Evolutionary conservation across 2,113 vertebrate species (phyloP).

Genomic region (Megalops atlanticus): DNA sequence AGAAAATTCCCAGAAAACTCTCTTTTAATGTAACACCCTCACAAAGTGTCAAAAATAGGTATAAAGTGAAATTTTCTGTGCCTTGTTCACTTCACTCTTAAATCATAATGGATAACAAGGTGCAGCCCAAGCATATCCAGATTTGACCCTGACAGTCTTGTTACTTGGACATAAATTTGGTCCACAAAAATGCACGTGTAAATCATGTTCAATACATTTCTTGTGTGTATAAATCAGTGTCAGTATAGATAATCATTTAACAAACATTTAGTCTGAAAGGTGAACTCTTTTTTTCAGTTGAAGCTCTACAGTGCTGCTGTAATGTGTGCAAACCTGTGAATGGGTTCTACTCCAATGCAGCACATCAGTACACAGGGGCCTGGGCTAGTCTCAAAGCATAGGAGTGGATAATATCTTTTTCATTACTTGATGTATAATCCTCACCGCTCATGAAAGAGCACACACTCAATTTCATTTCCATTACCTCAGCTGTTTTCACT

Average conservation of each 20-base stretch:
- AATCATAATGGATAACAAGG: neutral
- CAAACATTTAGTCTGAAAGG: no score
- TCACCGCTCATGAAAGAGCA: no score
- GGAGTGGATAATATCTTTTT: neutral
- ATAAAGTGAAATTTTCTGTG: no score
- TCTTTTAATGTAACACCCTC: neutral
- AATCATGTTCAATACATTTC: neutral
- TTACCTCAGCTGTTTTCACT: conserved; percentile 1
- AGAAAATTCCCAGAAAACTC: neutral
- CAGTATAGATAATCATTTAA: no score
- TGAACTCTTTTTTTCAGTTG: no score
- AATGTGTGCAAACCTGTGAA: neutral
- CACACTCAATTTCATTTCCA: conserved; percentile 4
- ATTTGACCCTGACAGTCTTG: neutral
- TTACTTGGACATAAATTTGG: no score
- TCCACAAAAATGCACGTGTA: no score
- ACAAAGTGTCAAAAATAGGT: neutral
- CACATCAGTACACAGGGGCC: neutral
- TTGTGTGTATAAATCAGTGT: no score
- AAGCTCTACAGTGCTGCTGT: neutral
- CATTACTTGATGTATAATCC: conserved; percentile 1
- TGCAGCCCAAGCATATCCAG: neutral
- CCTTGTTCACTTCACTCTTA: neutral
- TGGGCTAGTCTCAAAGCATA: neutral
- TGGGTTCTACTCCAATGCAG: neutral